Percentiles rank a stretch among this genome's conserved stretches.
Conservation (phyloP, 2,888 invertebrate species). For the Acanthosepion lycidas region DNA sequence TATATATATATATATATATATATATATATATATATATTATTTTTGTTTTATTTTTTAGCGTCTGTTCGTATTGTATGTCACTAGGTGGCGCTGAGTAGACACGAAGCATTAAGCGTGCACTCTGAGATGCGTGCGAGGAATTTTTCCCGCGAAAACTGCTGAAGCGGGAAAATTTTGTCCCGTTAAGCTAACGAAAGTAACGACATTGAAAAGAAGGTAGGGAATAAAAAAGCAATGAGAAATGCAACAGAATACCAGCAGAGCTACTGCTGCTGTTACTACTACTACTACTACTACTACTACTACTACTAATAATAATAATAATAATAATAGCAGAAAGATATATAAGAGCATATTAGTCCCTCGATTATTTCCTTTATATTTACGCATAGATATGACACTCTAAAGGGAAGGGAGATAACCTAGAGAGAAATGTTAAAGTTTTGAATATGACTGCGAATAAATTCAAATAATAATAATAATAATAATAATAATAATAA, state of each 20-base stretch:
- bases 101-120: conserved; percentile 33
- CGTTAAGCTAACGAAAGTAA: background rate
- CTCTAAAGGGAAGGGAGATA: too few species aligned
- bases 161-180: background rate
- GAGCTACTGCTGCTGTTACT: background rate
- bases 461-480: too few species aligned
- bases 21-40: background rate
- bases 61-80: background rate
- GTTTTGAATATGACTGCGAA: too few species aligned
- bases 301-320: background rate
- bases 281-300: background rate
- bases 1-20: too few species aligned
- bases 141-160: conserved; percentile 11
- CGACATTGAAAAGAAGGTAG: background rate
- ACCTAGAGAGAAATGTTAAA: too few species aligned
- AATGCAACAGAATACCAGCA: background rate
- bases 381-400: too few species aligned
- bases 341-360: too few species aligned
- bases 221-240: background rate
- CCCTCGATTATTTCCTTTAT: too few species aligned
- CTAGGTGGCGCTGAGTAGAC: conserved; percentile 23
- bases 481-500: too few species aligned
- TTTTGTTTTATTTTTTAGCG: background rate
- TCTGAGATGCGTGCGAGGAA: conserved; percentile 20
- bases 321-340: background rate